Base-by-base conservation (phyloP, 1,140 invertebrate species). In the Nylanderia fulva region DNA sequence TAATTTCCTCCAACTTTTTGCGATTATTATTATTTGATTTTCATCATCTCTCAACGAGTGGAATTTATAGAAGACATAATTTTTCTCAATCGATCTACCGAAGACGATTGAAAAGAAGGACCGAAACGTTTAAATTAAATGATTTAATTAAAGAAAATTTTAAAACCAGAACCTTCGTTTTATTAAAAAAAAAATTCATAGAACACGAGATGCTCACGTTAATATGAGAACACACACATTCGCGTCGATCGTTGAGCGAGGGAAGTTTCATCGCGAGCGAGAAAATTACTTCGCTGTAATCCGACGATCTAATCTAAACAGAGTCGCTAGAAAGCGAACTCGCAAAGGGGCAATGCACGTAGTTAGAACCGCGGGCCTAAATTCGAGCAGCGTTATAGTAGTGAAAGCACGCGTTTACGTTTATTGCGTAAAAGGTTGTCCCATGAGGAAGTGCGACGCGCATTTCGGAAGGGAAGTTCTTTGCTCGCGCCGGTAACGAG, bases 291-390 rank as follows among this genome's bases (percentile, higher is more conserved):
- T 21, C 52, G 68, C 18, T 27, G 77, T 77, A 89, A 89, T 86
- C 60, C 74, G 60, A 69, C 72, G 79, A 89, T 89, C 87, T 86
- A 86, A 88, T 84, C 74, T n/a, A n/a, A n/a, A n/a, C n/a, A n/a
- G n/a, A 84, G 54, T 60, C 36, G 68, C 56, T 88, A 86, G 88
- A 89, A 89, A 89, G 88, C 85, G 79, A 86, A 84, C 72, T 89
- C 72, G 76, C 29, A n/a, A n/a, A n/a, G 69, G 84, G 58, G 13
- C 85, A 75, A 86, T 79, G 88, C 88, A 84, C 76, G 66, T 52
- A 18, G 48, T 72, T 83, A 85, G 66, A 64, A 76, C 21, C 76
- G 21, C 75, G 72, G 11, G 48, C 74, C 54, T 85, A 69, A 83
- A 77, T 68, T 85, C 56, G 64, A 90, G 82, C 74, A 85, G 27